Evolutionary conservation across 2,888 invertebrate species (phyloP).

Genomic region (Coenonympha arcania): DNA sequence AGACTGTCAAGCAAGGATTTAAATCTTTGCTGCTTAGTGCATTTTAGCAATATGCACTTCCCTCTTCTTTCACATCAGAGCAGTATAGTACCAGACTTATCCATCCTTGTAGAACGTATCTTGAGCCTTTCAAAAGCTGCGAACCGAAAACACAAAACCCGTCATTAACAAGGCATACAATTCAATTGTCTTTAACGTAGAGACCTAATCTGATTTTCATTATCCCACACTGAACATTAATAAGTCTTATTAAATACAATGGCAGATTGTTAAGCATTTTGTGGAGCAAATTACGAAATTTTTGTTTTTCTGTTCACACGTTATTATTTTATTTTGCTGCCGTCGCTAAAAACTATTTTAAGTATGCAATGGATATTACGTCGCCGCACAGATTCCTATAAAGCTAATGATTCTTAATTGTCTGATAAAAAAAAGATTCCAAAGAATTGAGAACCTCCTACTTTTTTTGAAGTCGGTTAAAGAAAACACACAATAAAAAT

Average conservation of each 20-base stretch:
- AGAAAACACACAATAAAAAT: too few relatives aligned
- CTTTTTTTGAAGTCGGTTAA: too few relatives aligned
- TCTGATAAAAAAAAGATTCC: too few relatives aligned
- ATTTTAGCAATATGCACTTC: too few relatives aligned
- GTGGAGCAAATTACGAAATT: constrained; percentile 24
- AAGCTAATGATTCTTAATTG: too few relatives aligned
- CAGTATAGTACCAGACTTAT: too few relatives aligned
- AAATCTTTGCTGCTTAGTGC: too few relatives aligned
- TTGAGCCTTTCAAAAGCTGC: constrained; percentile 12
- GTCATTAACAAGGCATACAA: constrained; percentile 16
- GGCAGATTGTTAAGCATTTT: constrained; percentile 19
- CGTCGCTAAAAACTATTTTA: not conserved
- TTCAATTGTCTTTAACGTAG: constrained; percentile 17
- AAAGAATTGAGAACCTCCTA: too few relatives aligned
- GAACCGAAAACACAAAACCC: constrained; percentile 14
- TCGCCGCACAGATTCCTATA: not conserved
- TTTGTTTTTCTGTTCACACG: constrained; percentile 9
- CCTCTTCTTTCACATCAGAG: too few relatives aligned
- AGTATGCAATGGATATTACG: not conserved
- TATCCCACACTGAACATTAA: constrained; percentile 20
- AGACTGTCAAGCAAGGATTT: too few relatives aligned
- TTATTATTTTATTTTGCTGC: not conserved
- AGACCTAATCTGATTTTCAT: constrained; percentile 22
- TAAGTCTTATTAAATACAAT: constrained; percentile 21
- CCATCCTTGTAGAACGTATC: constrained; percentile 1